Percentiles rank a stretch among this genome's conserved stretches.
Evolutionary conservation across 1,140 invertebrate genomes (phyloP).

Genomic region (Ceratina australensis): DNA sequence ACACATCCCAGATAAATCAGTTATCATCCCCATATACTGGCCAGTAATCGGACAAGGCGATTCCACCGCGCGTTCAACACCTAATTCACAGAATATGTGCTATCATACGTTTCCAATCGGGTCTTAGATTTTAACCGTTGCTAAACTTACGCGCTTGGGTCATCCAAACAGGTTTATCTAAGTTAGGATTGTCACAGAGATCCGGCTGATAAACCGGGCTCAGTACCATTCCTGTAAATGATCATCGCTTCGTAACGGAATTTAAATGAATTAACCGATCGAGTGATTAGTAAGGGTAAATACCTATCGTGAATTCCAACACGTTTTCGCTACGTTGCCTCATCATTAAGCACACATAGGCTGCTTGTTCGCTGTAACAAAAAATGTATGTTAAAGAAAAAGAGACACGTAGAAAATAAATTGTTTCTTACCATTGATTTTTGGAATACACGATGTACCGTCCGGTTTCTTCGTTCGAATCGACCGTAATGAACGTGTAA

Average conservation of each 20-base stretch:
- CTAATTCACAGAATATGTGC: conserved; percentile 63
- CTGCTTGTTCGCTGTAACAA: conserved; percentile 83
- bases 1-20: conserved; percentile 84
- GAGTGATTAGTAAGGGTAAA: conserved; percentile 9
- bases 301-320: conserved; percentile 81
- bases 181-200: conserved; percentile 76
- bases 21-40: conserved; percentile 84
- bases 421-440: conserved; percentile 72
- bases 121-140: background rate
- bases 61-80: conserved; percentile 78
- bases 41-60: conserved; percentile 86
- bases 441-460: conserved; percentile 75
- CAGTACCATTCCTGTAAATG: conserved; percentile 62
- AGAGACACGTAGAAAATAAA: background rate
- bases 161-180: conserved; percentile 80
- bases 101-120: no score
- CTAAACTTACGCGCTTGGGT: conserved; percentile 83
- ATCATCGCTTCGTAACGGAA: no score
- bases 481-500: conserved; percentile 82
- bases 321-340: conserved; percentile 84
- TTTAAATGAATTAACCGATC: no score
- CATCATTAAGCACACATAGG: conserved; percentile 84
- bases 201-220: conserved; percentile 69
- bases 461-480: conserved; percentile 74
- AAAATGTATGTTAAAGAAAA: background rate